Percentiles rank a stretch among this genome's conserved stretches.
phyloP scores from a whole-genome alignment of 2,888 invertebrate genomes.

The Metellina segmentata region DNA sequence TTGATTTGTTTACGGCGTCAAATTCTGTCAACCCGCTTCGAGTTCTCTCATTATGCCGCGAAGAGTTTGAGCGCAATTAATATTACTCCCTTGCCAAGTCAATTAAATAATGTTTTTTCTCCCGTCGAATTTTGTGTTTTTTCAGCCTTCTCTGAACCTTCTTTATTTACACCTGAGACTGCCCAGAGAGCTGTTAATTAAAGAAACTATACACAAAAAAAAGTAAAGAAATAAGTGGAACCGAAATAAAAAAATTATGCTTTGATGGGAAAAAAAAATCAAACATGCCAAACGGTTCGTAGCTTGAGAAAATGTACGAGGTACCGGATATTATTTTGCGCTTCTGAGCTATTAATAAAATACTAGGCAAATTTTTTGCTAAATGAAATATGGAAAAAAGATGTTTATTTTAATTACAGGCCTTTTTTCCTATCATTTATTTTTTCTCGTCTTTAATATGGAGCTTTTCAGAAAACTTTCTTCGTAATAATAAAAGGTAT shows the following conservation, averaged over 20 bases:
- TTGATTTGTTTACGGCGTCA: slow-evolving; percentile 9
- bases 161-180: background rate
- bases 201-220: slow-evolving; percentile 27
- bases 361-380: slow-evolving; percentile 16
- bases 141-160: background rate
- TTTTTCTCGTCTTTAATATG: background rate
- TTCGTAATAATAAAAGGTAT: background rate
- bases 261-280: slow-evolving; percentile 16
- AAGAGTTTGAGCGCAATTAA: slow-evolving; percentile 52
- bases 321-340: slow-evolving; percentile 53
- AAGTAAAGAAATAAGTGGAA: background rate
- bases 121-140: background rate
- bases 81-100: slow-evolving; percentile 25
- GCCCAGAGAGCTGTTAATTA: slow-evolving; percentile 40
- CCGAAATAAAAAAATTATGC: background rate
- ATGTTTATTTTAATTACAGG: slow-evolving; percentile 58
- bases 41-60: background rate
- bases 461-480: background rate
- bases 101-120: slow-evolving; percentile 43
- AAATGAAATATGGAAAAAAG: background rate
- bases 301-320: slow-evolving; percentile 28
- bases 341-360: slow-evolving; percentile 56
- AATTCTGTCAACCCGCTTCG: background rate
- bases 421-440: background rate
- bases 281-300: slow-evolving; percentile 15